phyloP scores from a whole-genome alignment of 2,113 vertebrate species.

The Neoarius graeffei region DNA sequence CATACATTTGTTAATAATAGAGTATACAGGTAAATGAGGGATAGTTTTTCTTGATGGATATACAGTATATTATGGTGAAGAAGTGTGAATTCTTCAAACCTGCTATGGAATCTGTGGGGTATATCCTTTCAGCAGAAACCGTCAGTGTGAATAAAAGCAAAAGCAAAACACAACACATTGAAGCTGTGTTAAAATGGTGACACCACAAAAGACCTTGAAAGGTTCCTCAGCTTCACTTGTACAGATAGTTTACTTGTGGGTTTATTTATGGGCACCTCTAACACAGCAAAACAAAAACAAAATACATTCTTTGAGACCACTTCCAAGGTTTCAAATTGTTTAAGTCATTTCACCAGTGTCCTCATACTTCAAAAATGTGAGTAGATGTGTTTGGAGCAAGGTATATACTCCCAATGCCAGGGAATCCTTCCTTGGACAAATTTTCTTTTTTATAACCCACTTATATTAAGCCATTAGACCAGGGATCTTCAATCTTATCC shows the following conservation, averaged over 20 bases:
- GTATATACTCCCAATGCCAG: background rate
- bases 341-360: background rate
- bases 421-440: background rate
- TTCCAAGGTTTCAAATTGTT: background rate
- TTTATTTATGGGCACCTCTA: background rate
- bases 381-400: background rate
- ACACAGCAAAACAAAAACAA: background rate
- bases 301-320: background rate
- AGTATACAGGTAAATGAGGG: background rate
- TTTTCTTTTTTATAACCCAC: background rate
- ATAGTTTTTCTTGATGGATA: background rate
- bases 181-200: background rate
- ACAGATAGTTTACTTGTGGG: background rate
- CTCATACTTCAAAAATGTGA: background rate
- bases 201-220: background rate
- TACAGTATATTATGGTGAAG: background rate
- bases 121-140: background rate
- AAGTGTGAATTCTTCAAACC: background rate
- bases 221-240: background rate
- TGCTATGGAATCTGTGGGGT: background rate
- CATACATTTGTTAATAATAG: background rate
- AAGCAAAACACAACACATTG: background rate
- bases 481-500: too few species aligned
- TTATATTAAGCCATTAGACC: background rate
- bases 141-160: background rate